Evolutionary conservation across 37 sponge, comb jelly and placozoan genomes (phyloP), one percentile per base, ranked within the genome.

Genomic region (Agelas oroides): DNA sequence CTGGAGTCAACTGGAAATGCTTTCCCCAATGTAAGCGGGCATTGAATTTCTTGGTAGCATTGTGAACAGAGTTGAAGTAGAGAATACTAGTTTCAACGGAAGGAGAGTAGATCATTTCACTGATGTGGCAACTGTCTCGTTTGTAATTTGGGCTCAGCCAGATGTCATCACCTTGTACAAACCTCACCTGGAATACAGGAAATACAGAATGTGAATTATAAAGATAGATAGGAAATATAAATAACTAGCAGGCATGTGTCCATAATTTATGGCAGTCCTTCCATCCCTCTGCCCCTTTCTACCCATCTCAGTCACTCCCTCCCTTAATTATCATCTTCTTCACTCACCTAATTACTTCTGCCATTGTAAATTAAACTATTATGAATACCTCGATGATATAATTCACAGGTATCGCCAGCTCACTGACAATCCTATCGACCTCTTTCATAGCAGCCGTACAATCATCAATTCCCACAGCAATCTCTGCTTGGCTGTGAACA

Each of bases 21-120:
- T 92, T 92, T 24, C 89, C 92, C 88, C 88, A 92, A 69, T 92
- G 92, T 5, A 82, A n/a, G 0, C 92, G 65, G 13, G 90, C 76
- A 27, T 68, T 33, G 37, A 84, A 59, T 1, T 58, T 52, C 23
- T 27, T 69, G 27, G 24, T 52, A 16, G 31, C 11, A 18, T 56
- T 6, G 36, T 87, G 81, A n/a, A 62, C 75, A 59, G 31, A 25
- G 0, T 55, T 16, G 40, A 87, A 87, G 32, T 87, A 87, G 14
- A 55, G 33, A 0, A 37, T 21, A 8, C 67, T 66, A 6, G 23
- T 46, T 15, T 41, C 40, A 38, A 18, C 53, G n/a, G 70, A 36
- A 15, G 78, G 84, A 21, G 59, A 86, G 71, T 85, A 73, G 0
- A 90, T 82, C 5, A 75, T 25, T 1, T 77, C 59, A n/a, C 83